These are phyloP conservation scores for Mormyrus lacerda DNA, from an alignment of 2,113 vertebrate species.

Conservation along the genomic window DNA sequence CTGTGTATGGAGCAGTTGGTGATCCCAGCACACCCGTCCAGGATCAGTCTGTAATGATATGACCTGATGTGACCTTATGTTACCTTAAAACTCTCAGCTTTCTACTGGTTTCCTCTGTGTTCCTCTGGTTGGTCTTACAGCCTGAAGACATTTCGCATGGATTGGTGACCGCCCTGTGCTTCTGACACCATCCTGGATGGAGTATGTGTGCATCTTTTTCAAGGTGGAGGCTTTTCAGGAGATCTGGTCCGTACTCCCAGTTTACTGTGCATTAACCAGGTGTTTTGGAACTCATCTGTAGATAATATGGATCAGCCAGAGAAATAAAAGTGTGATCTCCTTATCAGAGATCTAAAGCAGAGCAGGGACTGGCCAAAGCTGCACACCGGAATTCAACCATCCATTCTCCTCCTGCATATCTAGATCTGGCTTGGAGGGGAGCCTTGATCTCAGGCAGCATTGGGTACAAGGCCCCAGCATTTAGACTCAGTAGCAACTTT, in stretches of 20 bases:
- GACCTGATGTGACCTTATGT: neutral
- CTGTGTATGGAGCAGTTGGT: neutral
- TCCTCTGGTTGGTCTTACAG: neutral
- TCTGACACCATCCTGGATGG: neutral
- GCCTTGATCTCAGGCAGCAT: neutral
- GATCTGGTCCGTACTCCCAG: neutral
- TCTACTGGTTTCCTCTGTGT: neutral
- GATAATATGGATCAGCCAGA: neutral
- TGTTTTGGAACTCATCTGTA: neutral
- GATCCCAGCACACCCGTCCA: neutral
- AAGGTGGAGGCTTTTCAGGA: neutral
- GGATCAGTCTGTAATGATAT: neutral
- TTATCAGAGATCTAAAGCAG: neutral
- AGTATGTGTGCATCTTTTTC: neutral
- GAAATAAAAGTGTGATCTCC: neutral
- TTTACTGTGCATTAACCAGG: neutral
- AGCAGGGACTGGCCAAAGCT: neutral
- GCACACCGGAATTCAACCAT: neutral
- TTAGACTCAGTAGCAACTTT: neutral
- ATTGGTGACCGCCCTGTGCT: neutral
- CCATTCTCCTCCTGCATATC: neutral
- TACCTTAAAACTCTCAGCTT: neutral
- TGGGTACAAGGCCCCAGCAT: neutral
- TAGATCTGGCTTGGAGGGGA: neutral
- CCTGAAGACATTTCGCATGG: neutral